These are phyloP conservation scores for Habroteleia sp. DNA, from an alignment of 2,888 invertebrate genomes.

Conservation along the genomic window DNA sequence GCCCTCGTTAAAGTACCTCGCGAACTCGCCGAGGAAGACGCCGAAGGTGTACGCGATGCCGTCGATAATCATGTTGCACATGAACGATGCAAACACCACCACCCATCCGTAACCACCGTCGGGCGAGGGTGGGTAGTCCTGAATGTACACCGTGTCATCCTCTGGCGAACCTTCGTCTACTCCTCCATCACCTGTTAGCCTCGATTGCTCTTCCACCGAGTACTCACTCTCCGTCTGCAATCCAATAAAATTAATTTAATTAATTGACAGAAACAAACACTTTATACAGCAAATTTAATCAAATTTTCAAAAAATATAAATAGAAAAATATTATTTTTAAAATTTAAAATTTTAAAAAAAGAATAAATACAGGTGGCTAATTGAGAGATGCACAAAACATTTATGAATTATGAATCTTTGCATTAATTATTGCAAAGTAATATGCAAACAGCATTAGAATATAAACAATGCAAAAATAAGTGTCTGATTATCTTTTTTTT, in stretches of 20 bases:
- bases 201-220: constrained; percentile 91
- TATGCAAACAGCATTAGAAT: no score
- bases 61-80: constrained; percentile 99
- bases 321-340: no score
- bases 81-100: constrained; percentile 97
- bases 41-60: constrained; percentile 99
- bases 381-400: no score
- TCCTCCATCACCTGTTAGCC: constrained; percentile 86
- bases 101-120: constrained; percentile 97
- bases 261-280: no score
- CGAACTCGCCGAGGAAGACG: constrained; percentile 92
- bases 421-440: no score
- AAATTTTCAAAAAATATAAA: no score
- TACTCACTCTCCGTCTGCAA: constrained; percentile 92
- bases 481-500: no score
- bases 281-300: no score
- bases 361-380: no score
- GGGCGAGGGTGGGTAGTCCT: constrained; percentile 92
- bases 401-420: no score
- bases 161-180: constrained; percentile 84
- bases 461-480: no score
- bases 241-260: background rate
- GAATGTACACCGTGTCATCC: constrained; percentile 83
- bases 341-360: no score
- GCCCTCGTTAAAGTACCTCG: constrained; percentile 90